Conservation (phyloP, 2,888 invertebrate genomes). For the Amblyjoppa fuscipennis region DNA sequence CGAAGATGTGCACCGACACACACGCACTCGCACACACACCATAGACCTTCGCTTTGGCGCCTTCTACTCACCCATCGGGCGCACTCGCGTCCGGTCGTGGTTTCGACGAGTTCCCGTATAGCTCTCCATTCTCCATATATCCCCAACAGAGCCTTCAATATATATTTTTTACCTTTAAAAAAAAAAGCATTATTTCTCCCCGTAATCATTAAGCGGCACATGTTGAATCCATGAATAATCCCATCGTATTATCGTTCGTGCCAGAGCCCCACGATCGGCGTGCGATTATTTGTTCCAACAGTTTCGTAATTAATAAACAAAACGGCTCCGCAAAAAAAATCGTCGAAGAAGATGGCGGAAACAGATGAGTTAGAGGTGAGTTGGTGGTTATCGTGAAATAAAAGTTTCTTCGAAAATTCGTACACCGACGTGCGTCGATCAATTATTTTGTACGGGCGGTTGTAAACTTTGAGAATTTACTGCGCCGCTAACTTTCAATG, state of each 20-base stretch:
- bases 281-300: background rate
- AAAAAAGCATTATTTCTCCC: background rate
- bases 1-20: background rate
- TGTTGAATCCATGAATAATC: slow-evolving; percentile 15
- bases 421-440: background rate
- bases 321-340: slow-evolving; percentile 82
- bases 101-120: slow-evolving; percentile 9
- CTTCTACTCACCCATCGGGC: background rate
- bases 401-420: background rate
- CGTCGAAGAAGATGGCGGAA: slow-evolving; percentile 83
- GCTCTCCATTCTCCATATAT: background rate
- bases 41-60: slow-evolving; percentile 10
- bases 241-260: background rate
- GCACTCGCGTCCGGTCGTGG: slow-evolving; percentile 22
- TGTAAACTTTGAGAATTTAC: background rate
- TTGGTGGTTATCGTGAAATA: slow-evolving; percentile 54
- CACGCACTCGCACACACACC: background rate
- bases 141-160: background rate
- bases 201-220: background rate
- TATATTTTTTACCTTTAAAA: background rate
- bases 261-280: background rate
- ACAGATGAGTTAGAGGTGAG: slow-evolving; percentile 84
- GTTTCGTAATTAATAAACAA: slow-evolving; percentile 67
- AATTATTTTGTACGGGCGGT: background rate
- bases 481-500: background rate